phyloP scores from a whole-genome alignment of 2,888 invertebrate genomes.

The Leucozona laternaria region DNA sequence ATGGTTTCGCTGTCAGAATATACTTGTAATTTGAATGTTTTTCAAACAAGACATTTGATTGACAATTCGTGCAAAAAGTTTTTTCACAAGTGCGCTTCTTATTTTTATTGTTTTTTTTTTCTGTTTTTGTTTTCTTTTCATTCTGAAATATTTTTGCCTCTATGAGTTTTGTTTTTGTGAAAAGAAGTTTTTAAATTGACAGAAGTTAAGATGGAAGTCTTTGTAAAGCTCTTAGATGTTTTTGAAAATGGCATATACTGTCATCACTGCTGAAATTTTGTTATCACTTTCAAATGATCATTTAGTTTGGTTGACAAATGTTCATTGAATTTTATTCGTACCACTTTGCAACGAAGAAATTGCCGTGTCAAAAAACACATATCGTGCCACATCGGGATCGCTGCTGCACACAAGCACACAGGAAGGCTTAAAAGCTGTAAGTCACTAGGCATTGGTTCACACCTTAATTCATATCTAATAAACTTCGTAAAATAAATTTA shows the following conservation, averaged over 20 bases:
- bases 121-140: neutral
- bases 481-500: too few relatives aligned
- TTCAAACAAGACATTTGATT: constrained; percentile 42
- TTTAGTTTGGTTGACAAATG: too few relatives aligned
- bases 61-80: constrained; percentile 39
- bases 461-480: too few relatives aligned
- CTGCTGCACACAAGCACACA: too few relatives aligned
- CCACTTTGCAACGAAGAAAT: too few relatives aligned
- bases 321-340: too few relatives aligned
- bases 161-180: neutral
- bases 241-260: neutral
- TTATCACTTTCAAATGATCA: too few relatives aligned
- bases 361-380: too few relatives aligned
- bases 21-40: constrained; percentile 54
- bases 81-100: neutral
- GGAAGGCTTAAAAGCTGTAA: too few relatives aligned
- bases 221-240: neutral
- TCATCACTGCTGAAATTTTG: too few relatives aligned
- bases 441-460: too few relatives aligned
- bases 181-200: neutral
- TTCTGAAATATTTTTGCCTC: neutral
- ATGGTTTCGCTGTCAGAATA: constrained; percentile 19
- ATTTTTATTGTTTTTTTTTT: neutral
- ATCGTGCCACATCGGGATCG: too few relatives aligned
- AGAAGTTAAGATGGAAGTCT: neutral